phyloP scores from a whole-genome alignment of 2,113 vertebrate species.

The Mus pahari region DNA sequence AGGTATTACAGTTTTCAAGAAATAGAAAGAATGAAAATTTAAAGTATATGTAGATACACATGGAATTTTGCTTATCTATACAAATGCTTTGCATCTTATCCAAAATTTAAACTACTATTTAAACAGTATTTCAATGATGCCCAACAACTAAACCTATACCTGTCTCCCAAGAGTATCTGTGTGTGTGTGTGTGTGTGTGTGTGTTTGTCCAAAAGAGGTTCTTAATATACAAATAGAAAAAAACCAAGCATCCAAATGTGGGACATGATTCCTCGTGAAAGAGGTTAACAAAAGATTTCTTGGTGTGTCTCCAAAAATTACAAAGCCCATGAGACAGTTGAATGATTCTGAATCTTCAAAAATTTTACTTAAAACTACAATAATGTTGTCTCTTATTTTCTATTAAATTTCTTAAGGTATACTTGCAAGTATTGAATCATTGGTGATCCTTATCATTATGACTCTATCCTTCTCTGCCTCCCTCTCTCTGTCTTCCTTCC shows the following conservation, averaged over 20 bases:
- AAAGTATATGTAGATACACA: not conserved
- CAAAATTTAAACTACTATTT: conserved; percentile 35
- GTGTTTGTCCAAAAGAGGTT: not conserved
- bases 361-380: not conserved
- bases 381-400: not conserved
- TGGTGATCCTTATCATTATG: not conserved
- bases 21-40: not conserved
- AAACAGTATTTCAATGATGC: conserved; percentile 1
- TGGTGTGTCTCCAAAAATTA: not conserved
- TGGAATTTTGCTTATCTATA: not conserved
- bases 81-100: not conserved
- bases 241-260: not conserved
- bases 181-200: not conserved
- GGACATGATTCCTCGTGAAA: not conserved
- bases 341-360: not conserved
- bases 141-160: not conserved
- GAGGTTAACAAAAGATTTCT: not conserved
- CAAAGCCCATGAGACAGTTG: not conserved
- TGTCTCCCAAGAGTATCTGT: not conserved
- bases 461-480: too few relatives aligned
- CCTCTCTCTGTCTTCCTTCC: too few relatives aligned
- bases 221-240: not conserved
- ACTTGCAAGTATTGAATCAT: not conserved
- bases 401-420: not conserved
- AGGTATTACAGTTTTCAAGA: not conserved